These are phyloP conservation scores for Tetramorium simillimum DNA, from an alignment of 1,140 invertebrate genomes.

Conservation along the genomic window DNA sequence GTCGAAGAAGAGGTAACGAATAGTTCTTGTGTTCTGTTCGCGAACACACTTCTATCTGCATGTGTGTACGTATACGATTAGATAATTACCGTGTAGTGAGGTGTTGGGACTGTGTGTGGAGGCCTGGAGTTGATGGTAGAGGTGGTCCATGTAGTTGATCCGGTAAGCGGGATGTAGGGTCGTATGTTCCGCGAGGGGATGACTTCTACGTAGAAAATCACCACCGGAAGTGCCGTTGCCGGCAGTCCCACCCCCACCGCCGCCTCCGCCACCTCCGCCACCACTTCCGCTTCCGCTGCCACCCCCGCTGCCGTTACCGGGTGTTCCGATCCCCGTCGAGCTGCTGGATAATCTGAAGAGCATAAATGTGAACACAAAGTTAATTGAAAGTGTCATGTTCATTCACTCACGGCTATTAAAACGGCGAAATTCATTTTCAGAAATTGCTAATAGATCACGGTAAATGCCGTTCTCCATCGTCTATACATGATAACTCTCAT, in stretches of 20 bases:
- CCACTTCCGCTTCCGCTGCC: slow-evolving; percentile 75
- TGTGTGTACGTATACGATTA: neutral
- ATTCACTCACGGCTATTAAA: neutral
- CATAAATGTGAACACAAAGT: neutral
- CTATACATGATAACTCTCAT: slow-evolving; percentile 2
- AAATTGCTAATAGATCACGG: neutral
- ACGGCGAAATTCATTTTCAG: neutral
- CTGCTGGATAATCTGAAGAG: slow-evolving; percentile 82
- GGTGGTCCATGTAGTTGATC: slow-evolving; percentile 86
- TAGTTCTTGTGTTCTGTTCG: neutral
- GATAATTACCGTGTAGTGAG: slow-evolving; percentile 85
- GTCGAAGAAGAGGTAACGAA: neutral
- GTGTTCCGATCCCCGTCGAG: slow-evolving; percentile 82
- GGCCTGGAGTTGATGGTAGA: slow-evolving; percentile 85
- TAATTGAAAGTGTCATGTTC: neutral
- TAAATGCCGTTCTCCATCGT: neutral
- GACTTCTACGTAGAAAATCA: slow-evolving; percentile 84
- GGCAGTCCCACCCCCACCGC: slow-evolving; percentile 76
- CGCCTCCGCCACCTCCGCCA: slow-evolving; percentile 74
- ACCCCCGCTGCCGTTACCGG: slow-evolving; percentile 78
- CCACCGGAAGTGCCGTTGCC: slow-evolving; percentile 81
- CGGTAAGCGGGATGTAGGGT: slow-evolving; percentile 84
- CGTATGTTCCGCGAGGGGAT: slow-evolving; percentile 84
- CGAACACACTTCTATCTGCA: neutral
- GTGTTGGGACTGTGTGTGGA: slow-evolving; percentile 87